Conservation (phyloP, 2,888 invertebrate species). For the Galerucella pusilla region DNA sequence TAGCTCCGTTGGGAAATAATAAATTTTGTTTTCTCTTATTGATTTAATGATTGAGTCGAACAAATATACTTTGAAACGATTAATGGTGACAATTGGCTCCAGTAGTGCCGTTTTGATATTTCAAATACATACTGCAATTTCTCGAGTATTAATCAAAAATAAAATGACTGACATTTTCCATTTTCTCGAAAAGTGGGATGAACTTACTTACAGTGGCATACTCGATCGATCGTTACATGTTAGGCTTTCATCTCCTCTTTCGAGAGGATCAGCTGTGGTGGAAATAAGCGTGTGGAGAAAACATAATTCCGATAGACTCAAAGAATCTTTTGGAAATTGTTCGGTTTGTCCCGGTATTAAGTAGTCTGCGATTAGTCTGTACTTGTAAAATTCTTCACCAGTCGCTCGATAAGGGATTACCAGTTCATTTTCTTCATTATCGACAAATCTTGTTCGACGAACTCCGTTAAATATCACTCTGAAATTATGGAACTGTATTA, state of each 20-base stretch:
- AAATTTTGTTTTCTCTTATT: too few relatives aligned
- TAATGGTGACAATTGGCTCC: not conserved
- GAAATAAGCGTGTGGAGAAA: slow-evolving; percentile 71
- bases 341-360: slow-evolving; percentile 67
- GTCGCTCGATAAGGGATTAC: slow-evolving; percentile 70
- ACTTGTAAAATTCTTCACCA: slow-evolving; percentile 71
- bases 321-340: slow-evolving; percentile 56
- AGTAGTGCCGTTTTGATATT: not conserved
- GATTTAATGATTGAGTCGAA: too few relatives aligned
- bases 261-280: slow-evolving; percentile 69
- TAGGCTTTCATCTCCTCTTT: slow-evolving; percentile 70
- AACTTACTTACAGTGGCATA: slow-evolving; percentile 49
- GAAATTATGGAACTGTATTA: slow-evolving; percentile 45
- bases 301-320: slow-evolving; percentile 67
- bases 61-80: not conserved
- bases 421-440: slow-evolving; percentile 50
- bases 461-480: slow-evolving; percentile 74
- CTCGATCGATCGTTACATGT: slow-evolving; percentile 63
- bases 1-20: too few relatives aligned
- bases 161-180: slow-evolving; percentile 8
- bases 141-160: slow-evolving; percentile 6
- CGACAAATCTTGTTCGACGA: slow-evolving; percentile 65
- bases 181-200: slow-evolving; percentile 23
- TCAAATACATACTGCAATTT: not conserved
- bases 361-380: slow-evolving; percentile 70